phyloP scores from a whole-genome alignment of 1,140 invertebrate species.

The Macrotrachela quadricornifera region DNA sequence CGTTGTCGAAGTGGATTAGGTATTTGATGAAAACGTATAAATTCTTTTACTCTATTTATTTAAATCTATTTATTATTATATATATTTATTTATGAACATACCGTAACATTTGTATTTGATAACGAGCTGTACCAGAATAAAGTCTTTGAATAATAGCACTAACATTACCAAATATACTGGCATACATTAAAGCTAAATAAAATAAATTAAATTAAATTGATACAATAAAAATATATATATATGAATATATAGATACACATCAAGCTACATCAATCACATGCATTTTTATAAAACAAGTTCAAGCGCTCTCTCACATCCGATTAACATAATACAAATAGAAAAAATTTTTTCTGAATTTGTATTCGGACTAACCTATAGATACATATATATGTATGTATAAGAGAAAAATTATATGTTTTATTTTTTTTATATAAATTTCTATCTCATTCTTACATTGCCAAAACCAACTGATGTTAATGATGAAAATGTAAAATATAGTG shows the following conservation, averaged over 20 bases:
- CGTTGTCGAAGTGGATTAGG: conserved; percentile 86
- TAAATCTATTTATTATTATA: conserved; percentile 71
- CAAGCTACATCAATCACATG: neutral
- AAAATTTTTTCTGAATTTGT: conserved; percentile 80
- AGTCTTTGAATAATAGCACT: conserved; percentile 93
- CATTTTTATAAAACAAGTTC: neutral
- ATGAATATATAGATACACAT: neutral
- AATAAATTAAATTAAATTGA: too few relatives aligned
- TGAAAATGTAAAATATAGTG: conserved; percentile 85
- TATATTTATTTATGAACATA: too few relatives aligned
- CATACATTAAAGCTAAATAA: conserved; percentile 77
- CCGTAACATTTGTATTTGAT: conserved; percentile 74
- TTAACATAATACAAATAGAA: conserved; percentile 75
- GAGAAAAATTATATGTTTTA: neutral
- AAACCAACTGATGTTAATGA: conserved; percentile 87
- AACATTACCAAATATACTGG: conserved; percentile 97
- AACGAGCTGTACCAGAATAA: conserved; percentile 88
- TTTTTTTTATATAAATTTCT: neutral
- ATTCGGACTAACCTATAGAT: conserved; percentile 69
- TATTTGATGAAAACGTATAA: conserved; percentile 95
- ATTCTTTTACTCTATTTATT: conserved; percentile 80
- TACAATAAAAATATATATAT: conserved; percentile 12
- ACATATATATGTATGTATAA: conserved; percentile 45
- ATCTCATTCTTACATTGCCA: conserved; percentile 37
- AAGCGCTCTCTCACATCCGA: conserved; percentile 82